These are phyloP conservation scores for Xerus inauris DNA, from an alignment of 2,113 vertebrate species.

Conservation along the genomic window DNA sequence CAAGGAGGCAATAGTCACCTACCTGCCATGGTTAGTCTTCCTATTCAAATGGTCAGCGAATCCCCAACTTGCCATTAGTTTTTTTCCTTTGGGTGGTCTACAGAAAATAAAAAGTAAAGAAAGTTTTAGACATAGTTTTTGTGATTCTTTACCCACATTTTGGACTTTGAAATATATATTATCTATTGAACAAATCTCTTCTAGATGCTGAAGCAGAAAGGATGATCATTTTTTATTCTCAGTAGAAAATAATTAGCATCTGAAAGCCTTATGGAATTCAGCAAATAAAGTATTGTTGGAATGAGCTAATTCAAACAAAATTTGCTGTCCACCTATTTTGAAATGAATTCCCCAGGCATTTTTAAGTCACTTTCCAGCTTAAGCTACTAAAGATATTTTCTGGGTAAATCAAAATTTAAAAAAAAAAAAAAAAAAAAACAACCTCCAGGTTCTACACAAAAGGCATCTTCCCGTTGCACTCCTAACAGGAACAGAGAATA, in stretches of 20 bases:
- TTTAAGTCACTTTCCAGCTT: conserved; percentile 4
- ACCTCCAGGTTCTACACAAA: conserved; percentile 67
- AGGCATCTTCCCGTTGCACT: conserved; percentile 33
- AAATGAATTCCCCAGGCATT: neutral
- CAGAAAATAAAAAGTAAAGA: conserved; percentile 11
- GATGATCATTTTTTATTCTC: conserved; percentile 47
- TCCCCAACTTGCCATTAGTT: neutral
- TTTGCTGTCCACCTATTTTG: neutral
- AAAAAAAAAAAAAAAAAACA: neutral
- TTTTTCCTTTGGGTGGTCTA: neutral
- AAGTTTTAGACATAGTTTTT: neutral
- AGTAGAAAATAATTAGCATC: conserved; percentile 27
- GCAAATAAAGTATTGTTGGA: neutral
- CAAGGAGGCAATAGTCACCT: neutral
- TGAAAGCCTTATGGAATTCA: neutral
- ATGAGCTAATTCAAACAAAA: conserved; percentile 9
- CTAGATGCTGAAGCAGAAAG: neutral
- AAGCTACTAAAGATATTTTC: conserved; percentile 53
- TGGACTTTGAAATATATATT: conserved; percentile 6
- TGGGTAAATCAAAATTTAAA: conserved; percentile 70
- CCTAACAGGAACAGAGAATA: conserved; percentile 64
- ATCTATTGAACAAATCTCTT: neutral
- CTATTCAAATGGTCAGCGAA: conserved; percentile 30
- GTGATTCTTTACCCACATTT: neutral
- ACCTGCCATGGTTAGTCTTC: neutral